Percentiles rank a stretch among this genome's conserved stretches.
These are phyloP conservation scores for Poliocrania exsul DNA, from an alignment of 2,797 vertebrate species.

Conservation along the genomic window DNA sequence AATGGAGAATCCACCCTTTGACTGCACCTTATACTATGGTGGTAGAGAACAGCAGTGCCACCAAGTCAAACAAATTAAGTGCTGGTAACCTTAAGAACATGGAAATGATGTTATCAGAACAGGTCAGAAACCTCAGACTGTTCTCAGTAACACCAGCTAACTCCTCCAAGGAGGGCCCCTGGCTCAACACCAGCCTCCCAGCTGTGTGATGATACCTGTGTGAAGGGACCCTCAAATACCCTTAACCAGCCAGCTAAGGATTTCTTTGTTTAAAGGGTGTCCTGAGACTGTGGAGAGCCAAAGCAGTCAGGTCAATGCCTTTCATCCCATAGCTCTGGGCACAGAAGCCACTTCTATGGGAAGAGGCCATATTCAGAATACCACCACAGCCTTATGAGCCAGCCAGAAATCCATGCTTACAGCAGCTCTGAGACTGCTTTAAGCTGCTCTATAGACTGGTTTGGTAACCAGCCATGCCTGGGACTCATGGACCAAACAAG, in stretches of 20 bases:
- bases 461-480: neutral
- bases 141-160: neutral
- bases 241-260: neutral
- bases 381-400: accelerated
- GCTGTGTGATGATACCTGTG: neutral
- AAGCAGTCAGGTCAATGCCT: neutral
- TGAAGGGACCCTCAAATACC: neutral
- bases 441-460: neutral
- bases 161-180: neutral
- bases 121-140: neutral
- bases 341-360: neutral
- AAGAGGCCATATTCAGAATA: neutral
- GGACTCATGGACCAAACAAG: neutral
- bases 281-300: neutral
- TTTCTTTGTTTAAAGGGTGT: neutral
- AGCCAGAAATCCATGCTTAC: neutral
- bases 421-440: neutral
- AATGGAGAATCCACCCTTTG: neutral
- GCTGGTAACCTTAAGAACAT: neutral
- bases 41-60: neutral
- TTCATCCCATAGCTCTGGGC: neutral
- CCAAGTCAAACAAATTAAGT: neutral
- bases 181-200: accelerated
- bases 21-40: accelerated
- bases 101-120: accelerated